Evolutionary conservation across 2,888 invertebrate genomes (phyloP).

Genomic region (Dascillus cervinus): DNA sequence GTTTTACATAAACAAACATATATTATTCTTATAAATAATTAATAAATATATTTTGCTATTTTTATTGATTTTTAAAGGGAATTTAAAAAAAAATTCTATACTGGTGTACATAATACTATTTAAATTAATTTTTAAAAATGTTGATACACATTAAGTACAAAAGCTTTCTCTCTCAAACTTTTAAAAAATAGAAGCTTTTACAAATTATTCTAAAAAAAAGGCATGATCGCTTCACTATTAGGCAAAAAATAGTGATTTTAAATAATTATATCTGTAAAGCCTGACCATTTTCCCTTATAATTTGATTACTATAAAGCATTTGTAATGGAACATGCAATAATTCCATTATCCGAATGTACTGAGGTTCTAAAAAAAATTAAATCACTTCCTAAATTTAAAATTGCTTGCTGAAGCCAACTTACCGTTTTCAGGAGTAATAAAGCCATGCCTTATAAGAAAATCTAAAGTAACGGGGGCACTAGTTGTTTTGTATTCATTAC

Average conservation of each 20-base stretch:
- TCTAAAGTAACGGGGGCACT: slow-evolving; percentile 87
- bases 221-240: too few species aligned
- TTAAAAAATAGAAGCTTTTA: slow-evolving; percentile 15
- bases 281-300: slow-evolving; percentile 38
- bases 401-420: slow-evolving; percentile 23
- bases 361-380: slow-evolving; percentile 59
- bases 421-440: slow-evolving; percentile 86
- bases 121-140: slow-evolving; percentile 15
- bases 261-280: slow-evolving; percentile 11
- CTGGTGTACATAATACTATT: slow-evolving; percentile 12
- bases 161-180: slow-evolving; percentile 7
- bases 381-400: neutral
- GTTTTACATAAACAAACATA: neutral
- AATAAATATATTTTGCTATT: slow-evolving; percentile 1
- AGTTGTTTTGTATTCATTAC: slow-evolving; percentile 86
- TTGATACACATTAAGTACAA: slow-evolving; percentile 16
- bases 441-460: slow-evolving; percentile 86
- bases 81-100: too few species aligned
- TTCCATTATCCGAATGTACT: slow-evolving; percentile 78
- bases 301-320: slow-evolving; percentile 56
- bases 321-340: slow-evolving; percentile 82
- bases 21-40: slow-evolving; percentile 5
- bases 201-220: slow-evolving; percentile 8
- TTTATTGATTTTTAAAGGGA: too few species aligned
- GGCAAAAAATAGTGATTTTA: too few species aligned